Base-by-base conservation (phyloP, 1,140 invertebrate species). In the Drosophila ercepeae region DNA sequence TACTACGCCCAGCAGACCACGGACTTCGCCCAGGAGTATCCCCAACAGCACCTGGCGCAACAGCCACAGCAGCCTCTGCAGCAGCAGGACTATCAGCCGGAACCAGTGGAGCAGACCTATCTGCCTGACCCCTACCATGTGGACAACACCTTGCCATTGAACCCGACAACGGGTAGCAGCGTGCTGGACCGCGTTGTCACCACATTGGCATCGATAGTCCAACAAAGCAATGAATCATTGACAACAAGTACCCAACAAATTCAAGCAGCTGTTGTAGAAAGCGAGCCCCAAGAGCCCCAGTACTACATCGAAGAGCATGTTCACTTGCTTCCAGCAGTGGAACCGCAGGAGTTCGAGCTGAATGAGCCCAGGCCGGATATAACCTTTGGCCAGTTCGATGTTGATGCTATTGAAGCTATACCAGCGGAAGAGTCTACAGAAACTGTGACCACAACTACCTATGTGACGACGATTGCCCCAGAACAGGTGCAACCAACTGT, bases 331-430 rank as follows among this genome's bases (percentile, higher is more conserved):
- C 50, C 50, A 18, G 58, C 76, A 2, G 86, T 88, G 4, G 89
- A 90, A 19, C 84, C 89, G 0, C 83, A 90, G 51, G 79, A 86
- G 23, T 79, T 90, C 36, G 84, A 82, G 39, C 45, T 83, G 5
- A 71, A 90, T 46, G 89, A 91, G 36, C 86, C 82, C 4, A 71
- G 89, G 8, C 89, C 89, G 0, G 89, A 91, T 18, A 89, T 91
- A 9, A 91, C 89, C 0, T 91, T 91, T 44, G 89, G 89, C 4
- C 89, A 91, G 42, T 91, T 91, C 32, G 89, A 90, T n/a, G 48
- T 78, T 21, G 84, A 91, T 70, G 89, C 90, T 18, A 91, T 91
- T 49, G 89, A 89, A 53, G 69, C 75, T 2, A 90, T 90, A 53
- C 89, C 86, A 8, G 54, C 50, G 7, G 67, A 90, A 0, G 6